Base-by-base conservation (phyloP, 2,113 vertebrate genomes). In the Pelobates fuscus region DNA sequence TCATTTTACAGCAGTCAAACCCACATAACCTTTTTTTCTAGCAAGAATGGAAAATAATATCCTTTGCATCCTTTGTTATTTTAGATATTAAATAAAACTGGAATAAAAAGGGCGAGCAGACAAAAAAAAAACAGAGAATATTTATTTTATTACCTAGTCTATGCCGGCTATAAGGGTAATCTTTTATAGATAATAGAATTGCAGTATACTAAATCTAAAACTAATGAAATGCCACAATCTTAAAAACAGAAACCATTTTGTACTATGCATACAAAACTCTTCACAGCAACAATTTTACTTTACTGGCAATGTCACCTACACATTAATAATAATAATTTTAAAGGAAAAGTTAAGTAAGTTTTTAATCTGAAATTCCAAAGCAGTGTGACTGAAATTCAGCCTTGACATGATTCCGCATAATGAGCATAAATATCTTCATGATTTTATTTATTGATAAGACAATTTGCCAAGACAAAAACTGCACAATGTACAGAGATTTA, bases 111-210 rank as follows among this genome's bases (percentile, higher is more conserved):
- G 37, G 11, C 3, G 15, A 63, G 14, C 3, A 32, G 52, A 60
- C 37, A 29, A 32, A 14, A 77, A 27, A 65, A 74, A 74, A 68
- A 77, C 27, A 8, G 11, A 75, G 72, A 75, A 67, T 67, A 77
- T 77, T 77, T 77, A 77, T 77, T 77, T 77, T 77, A 77, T 77
- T 77, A 61, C 73, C 67, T 23, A 61, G 65, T 20, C 72, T 21
- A 52, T 61, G 73, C 30, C 54, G 60, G 65, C 73, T 52, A 68
- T 61, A 77, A 68, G 73, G 43, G 44, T 61, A 67, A 77, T 61
- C 27, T 77, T 68, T 77, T 77, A 68, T 77, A 77, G 73, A 77
- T 67, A 77, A 77, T 77, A 77, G 73, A 77, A 77, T 61, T 68
- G 73, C 73, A 77, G 73, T 61, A n/a, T 61, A 29, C 64, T 77